A percentile compares a stretch with the other conserved stretches of the same genome.
Conservation (phyloP, 2,113 vertebrate species). For the Grallaria varia region DNA sequence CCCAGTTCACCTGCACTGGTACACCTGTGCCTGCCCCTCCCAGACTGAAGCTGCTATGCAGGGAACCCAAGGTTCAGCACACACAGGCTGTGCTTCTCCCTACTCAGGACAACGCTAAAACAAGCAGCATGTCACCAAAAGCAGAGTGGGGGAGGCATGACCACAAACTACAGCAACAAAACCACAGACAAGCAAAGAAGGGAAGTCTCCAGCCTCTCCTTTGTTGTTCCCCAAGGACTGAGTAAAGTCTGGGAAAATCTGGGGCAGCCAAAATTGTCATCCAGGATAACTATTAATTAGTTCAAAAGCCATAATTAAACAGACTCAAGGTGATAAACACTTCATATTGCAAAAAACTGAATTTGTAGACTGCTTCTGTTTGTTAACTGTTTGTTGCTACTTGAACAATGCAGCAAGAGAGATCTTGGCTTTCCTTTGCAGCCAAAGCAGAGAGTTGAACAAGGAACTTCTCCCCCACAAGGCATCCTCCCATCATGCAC, state of each 20-base stretch:
- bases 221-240: background rate
- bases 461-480: background rate
- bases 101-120: background rate
- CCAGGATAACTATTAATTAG: background rate
- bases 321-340: background rate
- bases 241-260: background rate
- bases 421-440: background rate
- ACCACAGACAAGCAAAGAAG: background rate
- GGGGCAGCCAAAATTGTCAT: background rate
- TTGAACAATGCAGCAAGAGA: background rate
- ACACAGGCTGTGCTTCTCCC: too few relatives aligned
- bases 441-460: background rate
- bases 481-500: background rate
- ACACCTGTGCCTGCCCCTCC: background rate
- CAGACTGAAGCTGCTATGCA: background rate
- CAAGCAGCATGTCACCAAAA: background rate
- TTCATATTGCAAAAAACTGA: background rate
- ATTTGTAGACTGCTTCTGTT: background rate
- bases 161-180: background rate
- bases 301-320: background rate
- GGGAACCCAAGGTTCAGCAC: background rate
- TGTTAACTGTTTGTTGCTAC: background rate
- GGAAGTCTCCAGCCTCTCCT: background rate
- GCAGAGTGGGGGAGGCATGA: background rate
- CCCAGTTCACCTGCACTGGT: background rate